Evolutionary conservation across 2,113 vertebrate species (phyloP).

Genomic region (Fukomys damarensis): DNA sequence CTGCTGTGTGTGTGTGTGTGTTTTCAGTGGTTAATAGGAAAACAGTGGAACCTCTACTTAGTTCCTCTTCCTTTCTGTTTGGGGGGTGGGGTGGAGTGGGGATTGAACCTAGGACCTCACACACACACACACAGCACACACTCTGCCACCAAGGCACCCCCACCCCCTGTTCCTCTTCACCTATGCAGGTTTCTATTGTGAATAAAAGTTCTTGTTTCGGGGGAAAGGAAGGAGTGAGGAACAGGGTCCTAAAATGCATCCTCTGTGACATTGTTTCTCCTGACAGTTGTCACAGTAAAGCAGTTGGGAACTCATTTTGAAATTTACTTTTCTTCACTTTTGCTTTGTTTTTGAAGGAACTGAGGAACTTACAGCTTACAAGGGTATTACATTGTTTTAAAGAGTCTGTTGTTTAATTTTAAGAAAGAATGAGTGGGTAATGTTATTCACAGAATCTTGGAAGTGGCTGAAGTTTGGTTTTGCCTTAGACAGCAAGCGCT

Average conservation of each 20-base stretch:
- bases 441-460: background rate
- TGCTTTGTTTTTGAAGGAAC: background rate
- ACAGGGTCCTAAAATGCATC: background rate
- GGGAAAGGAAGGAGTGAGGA: background rate
- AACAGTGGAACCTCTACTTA: background rate
- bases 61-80: background rate
- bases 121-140: no score
- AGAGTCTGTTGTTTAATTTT: slow-evolving; percentile 36
- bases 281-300: background rate
- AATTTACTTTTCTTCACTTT: slow-evolving; percentile 11
- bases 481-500: background rate
- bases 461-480: slow-evolving; percentile 24
- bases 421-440: background rate
- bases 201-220: slow-evolving; percentile 22
- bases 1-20: background rate
- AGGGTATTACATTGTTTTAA: slow-evolving; percentile 11
- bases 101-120: background rate
- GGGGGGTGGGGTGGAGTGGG: background rate
- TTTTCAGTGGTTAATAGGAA: background rate
- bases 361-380: background rate
- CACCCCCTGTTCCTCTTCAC: background rate
- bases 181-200: slow-evolving; percentile 6
- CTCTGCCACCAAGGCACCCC: background rate
- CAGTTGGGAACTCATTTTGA: background rate
- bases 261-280: background rate